Evolutionary conservation across 1,140 invertebrate species (phyloP), one percentile per base, ranked within the genome.

Genomic region (Amphibalanus amphitrite): DNA sequence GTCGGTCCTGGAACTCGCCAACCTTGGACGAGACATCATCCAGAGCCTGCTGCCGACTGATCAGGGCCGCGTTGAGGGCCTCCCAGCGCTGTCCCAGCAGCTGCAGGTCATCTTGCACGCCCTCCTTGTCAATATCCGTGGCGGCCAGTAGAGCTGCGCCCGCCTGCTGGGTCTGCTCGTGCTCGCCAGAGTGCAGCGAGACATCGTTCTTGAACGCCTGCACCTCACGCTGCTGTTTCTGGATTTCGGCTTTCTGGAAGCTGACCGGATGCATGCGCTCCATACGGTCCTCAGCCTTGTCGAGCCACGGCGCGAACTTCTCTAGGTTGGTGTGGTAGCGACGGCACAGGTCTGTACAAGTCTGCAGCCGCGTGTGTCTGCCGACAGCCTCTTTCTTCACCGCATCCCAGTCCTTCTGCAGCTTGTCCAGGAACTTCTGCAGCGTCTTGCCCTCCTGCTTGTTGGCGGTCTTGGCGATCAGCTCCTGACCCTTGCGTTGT

Each of bases 191-290:
- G 74, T 90, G 89, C 77, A 93, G 91, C 87, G 92, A 79, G 4
- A 96, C 86, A 76, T 97, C 95, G 78, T 93, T 95, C 75, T 93
- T 87, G 81, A 97, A 90, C 40, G 87, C 86, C 75, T 93, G 91
- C 38, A 96, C 82, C 77, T 97, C 94, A 72, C 91, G 89, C 0
- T 96, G 80, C 79, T 95, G 93, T 75, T 89, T 90, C 75, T 94
- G 92, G 29, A 96, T 86, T 74, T 92, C 90, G 70, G 90, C 87
- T 75, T 90, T 89, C 74, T 91, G 90, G 79, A 94, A 90, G 25
- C 76, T 75, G 17, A 88, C 86, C 0, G 91, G 88, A 29, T 86
- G 86, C 25, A 95, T 82, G 69, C 86, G 85, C 38, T 89, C 86
- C 15, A 95, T 79, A 75, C 92, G 90, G 71, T 92, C 89, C 80